Conservation (phyloP, 2,113 vertebrate species). For the Mohoua ochrocephala region DNA sequence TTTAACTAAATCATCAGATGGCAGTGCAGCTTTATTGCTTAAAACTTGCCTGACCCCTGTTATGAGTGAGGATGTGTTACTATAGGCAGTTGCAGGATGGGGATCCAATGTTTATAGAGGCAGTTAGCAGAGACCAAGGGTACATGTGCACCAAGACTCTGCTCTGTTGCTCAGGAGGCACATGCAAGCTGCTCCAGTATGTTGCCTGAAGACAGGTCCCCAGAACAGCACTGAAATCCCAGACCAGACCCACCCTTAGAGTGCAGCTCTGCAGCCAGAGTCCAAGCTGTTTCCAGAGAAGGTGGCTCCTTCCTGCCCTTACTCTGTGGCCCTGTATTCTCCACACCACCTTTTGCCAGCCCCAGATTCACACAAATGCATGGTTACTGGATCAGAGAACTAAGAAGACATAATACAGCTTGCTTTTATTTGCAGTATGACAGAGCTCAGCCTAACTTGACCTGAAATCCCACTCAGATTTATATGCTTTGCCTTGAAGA, state of each 20-base stretch:
- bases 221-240: not conserved
- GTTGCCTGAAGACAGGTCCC: not conserved
- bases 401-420: not conserved
- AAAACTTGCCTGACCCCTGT: not conserved
- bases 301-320: not conserved
- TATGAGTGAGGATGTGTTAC: not conserved
- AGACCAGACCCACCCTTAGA: not conserved
- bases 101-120: not conserved
- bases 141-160: not conserved
- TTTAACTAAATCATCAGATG: not conserved
- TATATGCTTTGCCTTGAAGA: not conserved
- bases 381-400: not conserved
- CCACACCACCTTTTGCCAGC: not conserved
- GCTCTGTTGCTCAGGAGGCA: not conserved
- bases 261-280: not conserved
- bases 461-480: not conserved
- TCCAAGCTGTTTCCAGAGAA: not conserved
- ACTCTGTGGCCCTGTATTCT: not conserved
- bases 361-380: rapidly evolving
- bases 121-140: not conserved
- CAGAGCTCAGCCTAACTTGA: not conserved
- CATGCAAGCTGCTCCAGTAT: rapidly evolving
- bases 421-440: not conserved
- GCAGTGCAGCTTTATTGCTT: not conserved
- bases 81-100: not conserved